Evolutionary conservation across 1,140 invertebrate genomes (phyloP).

Genomic region (Leptinotarsa texana): DNA sequence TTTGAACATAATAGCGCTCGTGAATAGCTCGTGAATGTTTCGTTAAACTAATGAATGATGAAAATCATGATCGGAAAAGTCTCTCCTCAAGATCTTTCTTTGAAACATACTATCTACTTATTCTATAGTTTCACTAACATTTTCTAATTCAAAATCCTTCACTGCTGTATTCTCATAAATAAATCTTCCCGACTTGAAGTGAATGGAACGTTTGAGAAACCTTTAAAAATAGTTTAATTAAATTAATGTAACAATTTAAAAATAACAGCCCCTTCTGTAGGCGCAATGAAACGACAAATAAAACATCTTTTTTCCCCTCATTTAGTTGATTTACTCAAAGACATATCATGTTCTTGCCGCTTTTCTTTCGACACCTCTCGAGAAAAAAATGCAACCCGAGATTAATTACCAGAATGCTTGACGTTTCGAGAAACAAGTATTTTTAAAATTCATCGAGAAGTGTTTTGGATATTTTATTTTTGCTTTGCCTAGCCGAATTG

Average conservation of each 20-base stretch:
- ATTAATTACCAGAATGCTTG: background rate
- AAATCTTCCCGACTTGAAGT: background rate
- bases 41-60: no score
- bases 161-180: background rate
- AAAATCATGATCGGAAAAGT: no score
- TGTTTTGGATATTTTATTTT: background rate
- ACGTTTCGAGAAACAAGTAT: constrained; percentile 1
- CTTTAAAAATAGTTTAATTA: constrained; percentile 1
- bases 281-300: constrained; percentile 13
- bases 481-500: background rate
- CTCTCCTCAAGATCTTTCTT: no score
- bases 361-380: constrained; percentile 13
- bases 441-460: background rate
- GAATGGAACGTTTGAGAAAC: background rate
- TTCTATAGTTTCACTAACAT: no score
- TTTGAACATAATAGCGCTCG: no score
- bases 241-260: background rate
- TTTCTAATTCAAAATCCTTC: no score
- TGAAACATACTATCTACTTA: no score
- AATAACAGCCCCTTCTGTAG: constrained; percentile 12
- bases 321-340: constrained; percentile 16
- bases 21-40: no score
- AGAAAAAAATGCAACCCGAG: background rate
- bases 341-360: constrained; percentile 5
- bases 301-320: constrained; percentile 12